Conservation (phyloP, 2,888 invertebrate genomes). For the Himalopsyche tibetana region DNA sequence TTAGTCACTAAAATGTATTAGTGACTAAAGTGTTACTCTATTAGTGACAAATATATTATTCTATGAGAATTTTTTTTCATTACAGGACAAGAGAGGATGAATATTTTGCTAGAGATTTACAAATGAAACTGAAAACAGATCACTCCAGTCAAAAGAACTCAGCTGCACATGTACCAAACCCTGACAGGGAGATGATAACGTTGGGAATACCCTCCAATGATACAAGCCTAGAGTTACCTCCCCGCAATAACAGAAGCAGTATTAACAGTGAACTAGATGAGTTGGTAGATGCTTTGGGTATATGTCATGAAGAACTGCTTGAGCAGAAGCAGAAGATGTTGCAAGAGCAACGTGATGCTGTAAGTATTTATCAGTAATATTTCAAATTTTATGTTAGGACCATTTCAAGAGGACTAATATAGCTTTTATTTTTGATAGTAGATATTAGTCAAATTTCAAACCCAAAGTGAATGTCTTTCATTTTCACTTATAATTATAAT, state of each 20-base stretch:
- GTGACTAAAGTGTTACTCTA: too few species aligned
- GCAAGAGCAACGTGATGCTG: constrained; percentile 12
- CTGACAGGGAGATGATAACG: neutral
- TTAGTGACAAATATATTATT: too few species aligned
- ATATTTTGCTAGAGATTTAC: constrained; percentile 5
- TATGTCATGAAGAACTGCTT: neutral
- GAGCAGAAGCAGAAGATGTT: neutral
- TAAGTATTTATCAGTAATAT: neutral
- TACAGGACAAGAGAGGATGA: neutral
- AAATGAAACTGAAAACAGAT: constrained; percentile 15
- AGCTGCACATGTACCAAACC: neutral
- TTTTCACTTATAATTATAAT: too few species aligned
- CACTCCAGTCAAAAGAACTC: constrained; percentile 9
- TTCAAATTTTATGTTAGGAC: too few species aligned
- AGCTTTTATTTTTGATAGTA: too few species aligned
- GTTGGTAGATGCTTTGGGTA: neutral
- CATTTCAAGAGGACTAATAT: too few species aligned
- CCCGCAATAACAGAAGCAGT: neutral
- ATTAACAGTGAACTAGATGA: neutral
- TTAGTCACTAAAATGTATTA: too few species aligned
- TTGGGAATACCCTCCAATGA: constrained; percentile 5
- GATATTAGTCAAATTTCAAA: too few species aligned
- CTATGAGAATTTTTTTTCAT: neutral
- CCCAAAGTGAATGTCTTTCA: too few species aligned
- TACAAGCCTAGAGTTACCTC: constrained; percentile 2